phyloP scores from a whole-genome alignment of 2,113 vertebrate genomes.

The Elachura formosa region DNA sequence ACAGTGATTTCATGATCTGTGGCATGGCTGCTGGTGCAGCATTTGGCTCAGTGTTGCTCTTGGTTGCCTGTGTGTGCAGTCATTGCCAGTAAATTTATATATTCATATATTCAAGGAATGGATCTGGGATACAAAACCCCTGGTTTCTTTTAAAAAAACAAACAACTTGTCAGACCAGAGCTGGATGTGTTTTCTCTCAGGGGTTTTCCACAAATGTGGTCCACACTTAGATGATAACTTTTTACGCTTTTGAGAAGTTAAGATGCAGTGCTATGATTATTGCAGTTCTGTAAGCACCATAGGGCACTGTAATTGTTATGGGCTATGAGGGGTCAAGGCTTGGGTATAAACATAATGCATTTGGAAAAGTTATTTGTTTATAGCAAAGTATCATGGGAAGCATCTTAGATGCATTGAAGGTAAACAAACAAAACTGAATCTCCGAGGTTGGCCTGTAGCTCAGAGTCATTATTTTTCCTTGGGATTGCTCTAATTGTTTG shows the following conservation, averaged over 20 bases:
- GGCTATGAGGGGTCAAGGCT: not conserved
- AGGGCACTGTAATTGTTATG: not conserved
- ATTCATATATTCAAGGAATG: not conserved
- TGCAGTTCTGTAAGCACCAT: not conserved
- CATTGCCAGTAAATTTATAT: not conserved
- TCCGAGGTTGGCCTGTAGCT: not conserved
- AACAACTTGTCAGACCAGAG: not conserved
- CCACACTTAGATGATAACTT: not conserved
- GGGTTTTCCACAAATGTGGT: not conserved
- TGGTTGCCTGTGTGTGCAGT: not conserved
- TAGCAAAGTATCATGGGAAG: not conserved
- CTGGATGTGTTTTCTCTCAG: not conserved
- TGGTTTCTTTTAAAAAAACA: not conserved
- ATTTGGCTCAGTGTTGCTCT: not conserved
- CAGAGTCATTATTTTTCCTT: not conserved
- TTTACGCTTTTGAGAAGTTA: not conserved
- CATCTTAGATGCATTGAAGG: not conserved
- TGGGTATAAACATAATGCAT: not conserved
- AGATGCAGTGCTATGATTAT: not conserved
- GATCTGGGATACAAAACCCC: not conserved
- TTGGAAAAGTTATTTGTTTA: slow-evolving; percentile 15
- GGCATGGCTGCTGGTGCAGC: not conserved
- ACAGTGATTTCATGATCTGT: not conserved
- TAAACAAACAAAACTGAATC: slow-evolving; percentile 1
- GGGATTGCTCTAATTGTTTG: slow-evolving; percentile 11